phyloP scores from a whole-genome alignment of 2,888 invertebrate genomes.

The Patella caerulea region DNA sequence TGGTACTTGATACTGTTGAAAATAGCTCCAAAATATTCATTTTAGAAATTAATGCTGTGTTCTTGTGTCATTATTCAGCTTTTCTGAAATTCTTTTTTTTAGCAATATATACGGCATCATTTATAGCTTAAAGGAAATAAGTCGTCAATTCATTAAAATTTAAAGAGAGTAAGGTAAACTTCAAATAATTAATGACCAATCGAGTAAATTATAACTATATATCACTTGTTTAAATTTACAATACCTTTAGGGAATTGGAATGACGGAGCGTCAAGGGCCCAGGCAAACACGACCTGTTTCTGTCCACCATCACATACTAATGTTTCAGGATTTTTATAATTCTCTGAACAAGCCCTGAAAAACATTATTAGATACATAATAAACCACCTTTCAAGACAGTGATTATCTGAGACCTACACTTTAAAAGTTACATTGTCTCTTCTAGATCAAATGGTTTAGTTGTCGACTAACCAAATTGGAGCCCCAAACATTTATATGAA shows the following conservation, averaged over 20 bases:
- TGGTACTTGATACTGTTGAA: background rate
- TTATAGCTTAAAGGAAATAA: background rate
- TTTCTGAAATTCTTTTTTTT: too few relatives aligned
- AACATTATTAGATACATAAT: background rate
- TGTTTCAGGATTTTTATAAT: conserved; percentile 40
- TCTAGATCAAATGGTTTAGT: too few relatives aligned
- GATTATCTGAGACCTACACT: background rate
- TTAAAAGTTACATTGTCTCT: too few relatives aligned
- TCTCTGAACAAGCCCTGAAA: conserved; percentile 41
- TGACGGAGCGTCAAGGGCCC: conserved; percentile 76
- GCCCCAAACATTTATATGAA: too few relatives aligned
- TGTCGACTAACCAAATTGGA: too few relatives aligned
- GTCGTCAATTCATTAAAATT: too few relatives aligned
- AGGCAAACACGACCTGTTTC: conserved; percentile 74
- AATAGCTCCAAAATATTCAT: background rate
- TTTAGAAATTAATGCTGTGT: background rate
- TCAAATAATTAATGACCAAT: too few relatives aligned
- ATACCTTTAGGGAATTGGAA: conserved; percentile 72
- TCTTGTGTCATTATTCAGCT: too few relatives aligned
- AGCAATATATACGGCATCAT: background rate
- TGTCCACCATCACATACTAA: conserved; percentile 51
- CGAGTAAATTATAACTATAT: too few relatives aligned
- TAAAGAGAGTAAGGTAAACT: too few relatives aligned
- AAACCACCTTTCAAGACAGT: background rate
- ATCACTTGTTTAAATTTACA: background rate